phyloP scores from a whole-genome alignment of 2,113 vertebrate species.

The Mus spicilegus region DNA sequence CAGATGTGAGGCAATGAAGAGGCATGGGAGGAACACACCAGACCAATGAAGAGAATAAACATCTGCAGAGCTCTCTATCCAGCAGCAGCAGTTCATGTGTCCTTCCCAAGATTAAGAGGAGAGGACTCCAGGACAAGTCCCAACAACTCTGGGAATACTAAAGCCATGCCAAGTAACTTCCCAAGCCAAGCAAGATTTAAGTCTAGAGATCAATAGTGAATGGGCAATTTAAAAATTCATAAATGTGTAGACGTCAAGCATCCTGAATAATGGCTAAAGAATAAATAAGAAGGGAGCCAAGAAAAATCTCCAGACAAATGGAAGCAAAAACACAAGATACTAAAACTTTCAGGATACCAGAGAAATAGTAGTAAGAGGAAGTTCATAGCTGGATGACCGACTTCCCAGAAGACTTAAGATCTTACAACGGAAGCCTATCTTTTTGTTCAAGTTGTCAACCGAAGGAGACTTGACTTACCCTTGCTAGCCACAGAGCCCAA shows the following conservation, averaged over 20 bases:
- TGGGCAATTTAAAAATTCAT: neutral
- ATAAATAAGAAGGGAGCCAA: neutral
- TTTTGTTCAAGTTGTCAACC: neutral
- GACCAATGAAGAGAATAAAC: neutral
- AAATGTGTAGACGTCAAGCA: neutral
- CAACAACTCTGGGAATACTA: neutral
- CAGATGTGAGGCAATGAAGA: neutral
- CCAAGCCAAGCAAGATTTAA: neutral
- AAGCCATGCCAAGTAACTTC: neutral
- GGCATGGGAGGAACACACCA: neutral
- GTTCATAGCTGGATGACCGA: rapidly evolving
- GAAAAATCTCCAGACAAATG: neutral
- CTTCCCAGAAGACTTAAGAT: neutral
- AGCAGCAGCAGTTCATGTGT: too few relatives aligned
- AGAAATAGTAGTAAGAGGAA: neutral
- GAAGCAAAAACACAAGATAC: neutral
- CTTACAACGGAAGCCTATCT: neutral
- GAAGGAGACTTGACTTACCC: neutral
- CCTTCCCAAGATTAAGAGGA: rapidly evolving
- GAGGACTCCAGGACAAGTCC: neutral
- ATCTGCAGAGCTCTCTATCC: too few relatives aligned
- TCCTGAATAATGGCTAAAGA: neutral
- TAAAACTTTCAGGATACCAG: neutral
- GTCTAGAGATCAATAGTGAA: neutral
- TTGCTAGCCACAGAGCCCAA: neutral